Base-by-base conservation (phyloP, 2,113 vertebrate species). In the Corythoichthys haematopterus region DNA sequence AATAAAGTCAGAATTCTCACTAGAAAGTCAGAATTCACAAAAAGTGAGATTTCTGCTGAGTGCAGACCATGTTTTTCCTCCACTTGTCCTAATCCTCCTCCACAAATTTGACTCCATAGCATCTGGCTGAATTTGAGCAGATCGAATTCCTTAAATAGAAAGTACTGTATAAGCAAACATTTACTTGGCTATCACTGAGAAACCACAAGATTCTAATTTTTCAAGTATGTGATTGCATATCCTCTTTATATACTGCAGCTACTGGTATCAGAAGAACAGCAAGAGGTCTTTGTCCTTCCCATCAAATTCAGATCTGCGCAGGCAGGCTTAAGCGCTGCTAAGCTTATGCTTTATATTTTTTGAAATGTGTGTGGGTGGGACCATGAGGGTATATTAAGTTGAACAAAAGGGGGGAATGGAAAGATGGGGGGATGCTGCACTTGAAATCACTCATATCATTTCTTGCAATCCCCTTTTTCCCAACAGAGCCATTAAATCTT, bases 291-390 rank as follows among this genome's bases (percentile, higher is more conserved):
- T 78, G 65, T 8, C 53, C 40, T 65, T 57, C 37, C 48, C 38
- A 64, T 72, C n/a, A 43, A 65, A 76, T 81, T 50, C 40, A 20
- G 0, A 66, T 67, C 20, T 43, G 43, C 63, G 50, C 66, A 57
- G 56, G 63, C 60, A 70, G 63, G 69, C 66, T 81, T 15, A 69
- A 86, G 70, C 78, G 81, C 74, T 78, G 13, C 74, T 59, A 52
- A 80, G 77, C 40, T 5, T 15, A 4, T 15, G 58, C 36, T 40
- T 55, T 81, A 28, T 57, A 36, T 68, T 60, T 37, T 71, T 51
- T 60, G 75, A 69, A 84, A 67, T 43, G 9, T 43, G 63, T 69
- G 62, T 50, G 47, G 13, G 47, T 50, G 47, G 13, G 57, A 43
- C 40, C 40, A 43, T 37, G 70, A 66, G 78, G 60, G 65, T 63